Base-by-base conservation (phyloP, 2,888 invertebrate species). In the Hirtodrosophila alboralis region DNA sequence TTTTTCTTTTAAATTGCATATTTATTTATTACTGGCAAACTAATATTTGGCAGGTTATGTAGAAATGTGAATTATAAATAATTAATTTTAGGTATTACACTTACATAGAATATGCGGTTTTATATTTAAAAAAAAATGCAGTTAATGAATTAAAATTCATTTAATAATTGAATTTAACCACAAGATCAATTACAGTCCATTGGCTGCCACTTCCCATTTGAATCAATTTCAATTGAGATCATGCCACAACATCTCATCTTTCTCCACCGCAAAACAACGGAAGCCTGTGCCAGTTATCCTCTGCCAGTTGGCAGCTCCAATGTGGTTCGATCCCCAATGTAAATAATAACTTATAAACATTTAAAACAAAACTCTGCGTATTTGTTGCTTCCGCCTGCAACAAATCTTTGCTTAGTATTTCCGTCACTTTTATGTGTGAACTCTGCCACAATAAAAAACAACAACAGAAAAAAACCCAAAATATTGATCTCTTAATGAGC, bases 401-500 rank as follows among this genome's bases (percentile, higher is more conserved):
- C 81, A 80, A 81, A 84, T 81, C 86, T 77, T 75, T 6, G 33
- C 43, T n/a, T n/a, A n/a, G n/a, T n/a, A 66, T 62, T 86, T 81
- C 81, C 81, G 86, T 80, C 81, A 86, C 75, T 59, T 85, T 79
- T 54, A 85, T 83, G 79, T 79, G 75, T 58, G 84, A 78, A 67
- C 63, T n/a, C n/a, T 47, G 60, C 33, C 43, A 36, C 31, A 52
- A 30, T 38, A 52, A 58, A 30, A 38, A 53, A 26, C 23, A 54
- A 43, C 44, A 38, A 47, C 49, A 62, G n/a, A n/a, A n/a, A n/a
- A 73, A 54, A 69, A 58, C 51, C 59, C 83, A 28, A 85, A 66
- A 86, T 81, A 81, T 86, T 81, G 81, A 86, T 86, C 84, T 70
- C 44, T 61, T 75, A 75, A 86, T 77, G 59, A 71, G 60, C 68